Conservation (phyloP, 35 echinoderm and acorn worm genomes). For the Patiria miniata region DNA sequence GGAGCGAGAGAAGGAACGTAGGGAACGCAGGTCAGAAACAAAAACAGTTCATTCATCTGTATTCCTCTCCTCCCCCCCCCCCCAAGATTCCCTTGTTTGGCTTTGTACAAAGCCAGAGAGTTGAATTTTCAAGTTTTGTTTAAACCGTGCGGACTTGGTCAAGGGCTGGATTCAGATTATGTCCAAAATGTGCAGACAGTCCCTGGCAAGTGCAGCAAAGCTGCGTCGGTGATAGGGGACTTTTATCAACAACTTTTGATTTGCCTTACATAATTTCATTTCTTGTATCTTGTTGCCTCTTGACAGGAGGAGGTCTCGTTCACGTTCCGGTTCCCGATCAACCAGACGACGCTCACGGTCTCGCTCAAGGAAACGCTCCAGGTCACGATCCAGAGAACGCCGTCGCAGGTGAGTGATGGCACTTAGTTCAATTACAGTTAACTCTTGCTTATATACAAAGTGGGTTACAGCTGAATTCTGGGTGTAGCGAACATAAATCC, state of each 20-base stretch:
- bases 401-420: constrained; percentile 45
- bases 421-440: not conserved
- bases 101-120: not conserved
- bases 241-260: not conserved
- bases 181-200: too few species aligned
- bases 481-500: too few species aligned
- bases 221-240: not conserved
- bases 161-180: too few species aligned
- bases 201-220: too few species aligned
- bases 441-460: too few species aligned
- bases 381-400: constrained; percentile 34
- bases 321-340: constrained; percentile 52
- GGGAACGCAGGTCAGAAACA: not conserved
- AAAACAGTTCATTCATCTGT: not conserved
- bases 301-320: constrained; percentile 48
- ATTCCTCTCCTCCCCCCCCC: not conserved
- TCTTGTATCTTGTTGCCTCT: not conserved
- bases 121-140: not conserved
- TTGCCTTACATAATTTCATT: not conserved
- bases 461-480: not conserved
- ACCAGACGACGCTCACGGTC: constrained; percentile 36
- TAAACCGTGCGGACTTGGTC: not conserved
- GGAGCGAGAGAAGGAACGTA: constrained; percentile 31
- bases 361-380: constrained; percentile 36
- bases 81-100: not conserved